Evolutionary conservation across 2,113 vertebrate genomes (phyloP).

Genomic region (Aplodontia rufa): DNA sequence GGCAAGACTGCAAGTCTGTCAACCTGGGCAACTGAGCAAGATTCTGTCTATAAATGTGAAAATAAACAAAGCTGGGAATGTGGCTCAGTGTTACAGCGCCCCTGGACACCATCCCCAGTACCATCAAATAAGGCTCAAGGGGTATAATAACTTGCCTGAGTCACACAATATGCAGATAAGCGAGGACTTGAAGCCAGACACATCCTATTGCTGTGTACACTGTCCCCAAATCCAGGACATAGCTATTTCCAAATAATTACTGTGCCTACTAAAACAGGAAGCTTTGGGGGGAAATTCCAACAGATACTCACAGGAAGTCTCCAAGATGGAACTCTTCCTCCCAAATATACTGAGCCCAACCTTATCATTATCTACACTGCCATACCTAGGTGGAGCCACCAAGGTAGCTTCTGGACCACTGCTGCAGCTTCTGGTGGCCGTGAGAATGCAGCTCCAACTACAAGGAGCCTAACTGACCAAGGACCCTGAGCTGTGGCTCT

Average conservation of each 20-base stretch:
- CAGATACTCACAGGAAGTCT: not conserved
- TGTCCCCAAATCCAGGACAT: not conserved
- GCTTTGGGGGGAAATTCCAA: not conserved
- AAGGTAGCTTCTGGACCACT: not conserved
- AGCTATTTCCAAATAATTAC: not conserved
- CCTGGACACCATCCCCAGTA: too few relatives aligned
- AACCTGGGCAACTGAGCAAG: too few relatives aligned
- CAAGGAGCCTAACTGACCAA: not conserved
- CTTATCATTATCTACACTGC: not conserved
- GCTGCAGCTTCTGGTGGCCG: not conserved
- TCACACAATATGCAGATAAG: not conserved
- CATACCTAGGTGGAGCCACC: not conserved
- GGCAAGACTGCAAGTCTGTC: too few relatives aligned
- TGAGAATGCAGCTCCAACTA: not conserved
- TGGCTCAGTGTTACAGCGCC: too few relatives aligned
- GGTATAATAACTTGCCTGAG: not conserved
- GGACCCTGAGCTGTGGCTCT: not conserved
- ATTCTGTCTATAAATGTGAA: too few relatives aligned
- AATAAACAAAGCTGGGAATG: too few relatives aligned
- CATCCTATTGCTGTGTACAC: not conserved
- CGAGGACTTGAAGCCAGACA: not conserved
- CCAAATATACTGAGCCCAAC: not conserved
- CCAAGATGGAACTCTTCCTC: not conserved
- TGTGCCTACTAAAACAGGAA: not conserved
- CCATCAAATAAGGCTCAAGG: not conserved